Percentiles rank a stretch among this genome's conserved stretches.
phyloP scores from a whole-genome alignment of 1,140 invertebrate genomes.

The Drosophila navojoa region DNA sequence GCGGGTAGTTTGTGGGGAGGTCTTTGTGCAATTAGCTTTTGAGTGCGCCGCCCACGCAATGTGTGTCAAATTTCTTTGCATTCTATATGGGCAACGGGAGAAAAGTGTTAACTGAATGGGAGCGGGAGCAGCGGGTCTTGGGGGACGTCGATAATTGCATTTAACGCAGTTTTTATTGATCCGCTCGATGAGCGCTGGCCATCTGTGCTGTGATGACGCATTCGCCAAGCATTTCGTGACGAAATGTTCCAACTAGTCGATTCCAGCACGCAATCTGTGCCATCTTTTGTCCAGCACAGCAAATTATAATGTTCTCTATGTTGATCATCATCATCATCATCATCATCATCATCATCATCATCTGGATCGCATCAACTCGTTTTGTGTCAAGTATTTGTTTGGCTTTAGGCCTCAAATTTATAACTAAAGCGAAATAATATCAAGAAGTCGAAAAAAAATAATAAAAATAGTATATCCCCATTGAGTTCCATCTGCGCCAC shows the following conservation, averaged over 20 bases:
- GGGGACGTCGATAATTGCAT: neutral
- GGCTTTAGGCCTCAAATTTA: conserved; percentile 24
- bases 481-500: conserved; percentile 5
- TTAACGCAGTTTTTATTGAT: conserved; percentile 38
- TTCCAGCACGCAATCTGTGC: conserved; percentile 11
- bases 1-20: neutral
- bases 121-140: neutral
- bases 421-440: conserved; percentile 3
- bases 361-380: conserved; percentile 7
- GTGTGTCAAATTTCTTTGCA: conserved; percentile 27
- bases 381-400: conserved; percentile 17
- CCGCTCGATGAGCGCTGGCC: neutral
- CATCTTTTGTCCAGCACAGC: conserved; percentile 12
- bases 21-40: conserved; percentile 24
- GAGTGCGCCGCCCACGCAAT: conserved; percentile 17
- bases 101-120: neutral
- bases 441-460: neutral
- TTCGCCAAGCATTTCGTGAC: conserved; percentile 10
- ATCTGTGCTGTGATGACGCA: conserved; percentile 25
- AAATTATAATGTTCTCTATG: neutral
- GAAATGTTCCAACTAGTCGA: conserved; percentile 13
- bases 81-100: neutral
- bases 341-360: neutral
- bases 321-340: neutral
- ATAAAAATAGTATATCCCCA: conserved; percentile 1